Percentiles rank a stretch among this genome's conserved stretches.
phyloP scores from a whole-genome alignment of 2,113 vertebrate genomes.

The Melanerpes formicivorus region DNA sequence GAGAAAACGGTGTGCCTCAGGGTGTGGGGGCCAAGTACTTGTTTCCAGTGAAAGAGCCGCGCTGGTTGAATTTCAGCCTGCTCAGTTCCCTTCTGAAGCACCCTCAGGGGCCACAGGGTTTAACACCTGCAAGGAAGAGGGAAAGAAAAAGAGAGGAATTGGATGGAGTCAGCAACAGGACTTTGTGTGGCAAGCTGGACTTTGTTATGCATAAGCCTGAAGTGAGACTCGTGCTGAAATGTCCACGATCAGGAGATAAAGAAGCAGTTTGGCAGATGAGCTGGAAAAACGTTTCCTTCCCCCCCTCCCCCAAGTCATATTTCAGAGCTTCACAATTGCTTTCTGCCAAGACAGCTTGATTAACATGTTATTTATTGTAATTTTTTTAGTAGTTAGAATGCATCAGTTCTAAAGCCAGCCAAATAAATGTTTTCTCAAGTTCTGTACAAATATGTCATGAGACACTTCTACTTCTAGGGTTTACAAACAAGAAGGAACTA shows the following conservation, averaged over 20 bases:
- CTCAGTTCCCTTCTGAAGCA: background rate
- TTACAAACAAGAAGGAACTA: background rate
- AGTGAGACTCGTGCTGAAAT: background rate
- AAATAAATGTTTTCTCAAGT: background rate
- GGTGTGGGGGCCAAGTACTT: rapidly evolving
- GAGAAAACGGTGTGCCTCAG: background rate
- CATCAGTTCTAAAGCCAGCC: background rate
- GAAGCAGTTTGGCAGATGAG: background rate
- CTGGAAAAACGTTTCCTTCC: background rate
- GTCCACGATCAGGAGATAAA: background rate
- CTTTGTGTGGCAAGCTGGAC: background rate
- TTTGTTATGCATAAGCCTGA: rapidly evolving
- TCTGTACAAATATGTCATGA: background rate
- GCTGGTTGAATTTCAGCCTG: too few species aligned
- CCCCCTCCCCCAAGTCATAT: background rate
- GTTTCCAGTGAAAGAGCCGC: background rate
- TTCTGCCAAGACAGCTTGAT: background rate
- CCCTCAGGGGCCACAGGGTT: background rate
- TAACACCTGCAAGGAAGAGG: background rate
- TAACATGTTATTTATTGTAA: background rate
- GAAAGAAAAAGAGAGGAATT: background rate
- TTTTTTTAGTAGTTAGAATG: background rate
- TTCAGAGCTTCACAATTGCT: background rate
- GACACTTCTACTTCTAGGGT: background rate
- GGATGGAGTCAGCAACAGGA: too few species aligned